Evolutionary conservation across 1,140 invertebrate genomes (phyloP).

Genomic region (Nasonia giraulti): DNA sequence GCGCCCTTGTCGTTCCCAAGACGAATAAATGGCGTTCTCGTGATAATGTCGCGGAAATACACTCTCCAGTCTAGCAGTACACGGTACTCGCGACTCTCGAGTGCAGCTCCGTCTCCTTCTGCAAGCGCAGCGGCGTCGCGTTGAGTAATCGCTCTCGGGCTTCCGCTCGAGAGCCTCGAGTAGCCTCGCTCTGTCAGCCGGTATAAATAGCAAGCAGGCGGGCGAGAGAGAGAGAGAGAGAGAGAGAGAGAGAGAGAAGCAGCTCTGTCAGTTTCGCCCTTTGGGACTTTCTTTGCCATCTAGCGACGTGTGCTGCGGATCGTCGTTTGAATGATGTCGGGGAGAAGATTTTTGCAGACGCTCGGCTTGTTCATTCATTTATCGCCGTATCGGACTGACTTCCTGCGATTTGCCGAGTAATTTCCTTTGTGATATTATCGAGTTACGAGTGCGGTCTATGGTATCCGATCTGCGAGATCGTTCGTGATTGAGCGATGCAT

Average conservation of each 20-base stretch:
- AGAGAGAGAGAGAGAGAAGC: too few relatives aligned
- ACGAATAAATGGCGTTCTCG: background rate
- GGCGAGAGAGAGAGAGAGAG: too few relatives aligned
- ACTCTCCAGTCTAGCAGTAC: background rate
- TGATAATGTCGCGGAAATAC: constrained; percentile 3
- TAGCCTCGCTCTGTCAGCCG: background rate
- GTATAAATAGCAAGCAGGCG: background rate
- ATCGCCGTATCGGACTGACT: too few relatives aligned
- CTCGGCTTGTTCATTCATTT: too few relatives aligned
- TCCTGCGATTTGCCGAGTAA: too few relatives aligned
- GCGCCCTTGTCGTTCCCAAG: background rate
- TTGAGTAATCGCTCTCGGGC: constrained; percentile 20
- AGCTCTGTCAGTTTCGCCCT: background rate
- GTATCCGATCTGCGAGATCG: too few relatives aligned
- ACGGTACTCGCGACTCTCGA: background rate
- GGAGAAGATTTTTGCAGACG: too few relatives aligned
- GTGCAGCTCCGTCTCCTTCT: background rate
- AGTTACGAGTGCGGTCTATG: too few relatives aligned
- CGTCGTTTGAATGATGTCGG: too few relatives aligned
- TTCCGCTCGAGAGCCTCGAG: background rate
- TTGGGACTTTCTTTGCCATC: background rate
- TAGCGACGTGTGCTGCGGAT: too few relatives aligned
- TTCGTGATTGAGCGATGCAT: too few relatives aligned
- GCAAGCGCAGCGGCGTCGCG: background rate
- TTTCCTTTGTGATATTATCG: too few relatives aligned